Base-by-base conservation (phyloP, 2,888 invertebrate genomes). In the Rugalucina vietnamica region DNA sequence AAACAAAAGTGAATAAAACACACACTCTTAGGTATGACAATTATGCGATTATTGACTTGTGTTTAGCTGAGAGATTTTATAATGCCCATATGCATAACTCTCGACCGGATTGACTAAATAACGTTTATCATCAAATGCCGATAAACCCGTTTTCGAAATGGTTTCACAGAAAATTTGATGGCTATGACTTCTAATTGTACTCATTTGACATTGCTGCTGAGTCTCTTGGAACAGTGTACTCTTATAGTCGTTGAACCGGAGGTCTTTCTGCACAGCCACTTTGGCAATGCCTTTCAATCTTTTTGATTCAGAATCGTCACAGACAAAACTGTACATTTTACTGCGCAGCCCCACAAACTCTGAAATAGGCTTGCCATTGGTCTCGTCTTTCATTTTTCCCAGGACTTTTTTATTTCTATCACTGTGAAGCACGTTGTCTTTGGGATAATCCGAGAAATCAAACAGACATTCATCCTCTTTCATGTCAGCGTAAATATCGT, bases 381-480 rank as follows among this genome's bases (percentile, higher is more conserved):
- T 84, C 85, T 94, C 92, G 86, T 93, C 93, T 86, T 93, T 94
- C 79, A 93, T 90, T 50, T 90, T 90, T 12, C 93, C 93, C n/a
- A 92, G 49, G 29, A 88, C 89, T 84, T 92, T 93, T 72, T 92
- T 92, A 84, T 84, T 80, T n/a, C 14, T 73, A 10, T 57, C 79
- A 65, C 65, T 77, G 71, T 89, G 86, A 21, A 91, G 74, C 18
- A 71, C 77, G 80, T 94, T 90, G 69, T 85, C 77, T 72, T 81
- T 39, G 0, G 91, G 89, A 87, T 93, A 94, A 49, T 93, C 91
- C 73, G 88, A 88, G 2, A 91, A 91, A 83, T 89, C 86, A 37
- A 79, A 87, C 1, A 57, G 32, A 5, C 29, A 1, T 14, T 57
- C 54, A 36, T 69, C 29, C 1, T 36, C 4, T 14, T 36, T n/a